Base-by-base conservation (phyloP, 2,888 invertebrate species). In the Gibbula magus region DNA sequence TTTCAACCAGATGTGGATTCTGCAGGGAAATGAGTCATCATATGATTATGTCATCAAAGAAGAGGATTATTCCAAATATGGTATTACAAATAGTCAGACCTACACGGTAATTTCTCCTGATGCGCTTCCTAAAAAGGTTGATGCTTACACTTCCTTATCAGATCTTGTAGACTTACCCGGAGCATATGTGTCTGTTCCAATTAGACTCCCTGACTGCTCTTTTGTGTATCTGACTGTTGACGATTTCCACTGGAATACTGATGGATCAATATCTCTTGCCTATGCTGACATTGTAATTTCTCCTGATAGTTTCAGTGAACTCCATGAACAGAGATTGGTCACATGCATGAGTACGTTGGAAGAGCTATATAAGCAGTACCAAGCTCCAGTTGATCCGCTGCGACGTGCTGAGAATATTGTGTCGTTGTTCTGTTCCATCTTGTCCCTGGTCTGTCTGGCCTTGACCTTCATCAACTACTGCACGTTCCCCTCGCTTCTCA, bases 391-490 rank as follows among this genome's bases (percentile, higher is more conserved):
- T 8, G 45, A 45, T 13, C 45, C 45, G 1, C 1, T 45, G 13
- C 39, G 20, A 20, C 45, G 45, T 45, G 70, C 45, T 22, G 75
- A 79, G 7, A 75, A 32, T 32, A 52, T 75, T 51, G 74, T 81
- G 20, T 66, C 77, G 7, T 18, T 82, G 16, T 35, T 75, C 7
- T 81, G 78, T 39, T 53, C 75, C 4, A 67, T 54, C 16, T 10
- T 82, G 13, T 83, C 84, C 13, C 7, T 83, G 20, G 10, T 79
- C 0, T 82, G 80, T 77, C 77, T 85, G 2, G 16, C 80, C 13
- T n/a, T 82, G 13, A 83, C 83, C 7, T 80, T 85, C 45, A 7
- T 84, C 0, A 81, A 78, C 2, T 85, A 82, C 61, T 35, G 70
- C 0, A 32, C 74, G 13, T 82, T 81, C 56, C 73, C 77, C 13